Evolutionary conservation across 2,888 invertebrate species (phyloP).

Genomic region (Tetranychus truncatus): DNA sequence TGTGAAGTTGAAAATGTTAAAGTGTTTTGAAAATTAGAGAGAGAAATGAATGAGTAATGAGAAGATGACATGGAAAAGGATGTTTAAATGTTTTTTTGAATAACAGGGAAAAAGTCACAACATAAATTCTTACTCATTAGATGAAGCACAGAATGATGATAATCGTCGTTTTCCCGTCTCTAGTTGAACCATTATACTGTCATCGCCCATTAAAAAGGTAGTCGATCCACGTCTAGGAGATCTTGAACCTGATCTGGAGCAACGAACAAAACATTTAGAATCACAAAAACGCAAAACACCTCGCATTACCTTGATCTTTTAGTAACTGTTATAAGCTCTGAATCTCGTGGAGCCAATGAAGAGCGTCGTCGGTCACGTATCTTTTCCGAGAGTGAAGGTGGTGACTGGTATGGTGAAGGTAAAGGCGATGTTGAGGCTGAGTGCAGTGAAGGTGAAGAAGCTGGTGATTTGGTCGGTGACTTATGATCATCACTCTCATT

Average conservation of each 20-base stretch:
- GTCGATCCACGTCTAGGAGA: constrained; percentile 11
- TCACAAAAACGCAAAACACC: background rate
- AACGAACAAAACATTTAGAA: background rate
- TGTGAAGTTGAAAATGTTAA: no score
- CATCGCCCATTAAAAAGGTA: constrained; percentile 6
- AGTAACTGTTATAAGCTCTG: background rate
- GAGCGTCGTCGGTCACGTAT: background rate
- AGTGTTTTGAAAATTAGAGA: no score
- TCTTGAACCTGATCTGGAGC: constrained; percentile 7
- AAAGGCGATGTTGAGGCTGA: constrained; percentile 3
- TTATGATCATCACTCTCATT: no score
- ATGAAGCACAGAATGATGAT: constrained; percentile 12
- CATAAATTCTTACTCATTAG: constrained; percentile 10
- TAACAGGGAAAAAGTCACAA: no score
- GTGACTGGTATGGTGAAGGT: constrained; percentile 6
- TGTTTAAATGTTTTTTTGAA: no score
- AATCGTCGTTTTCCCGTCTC: constrained; percentile 9
- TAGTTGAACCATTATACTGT: constrained; percentile 12
- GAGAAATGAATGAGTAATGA: no score
- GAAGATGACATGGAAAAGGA: no score
- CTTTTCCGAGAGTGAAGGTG: background rate
- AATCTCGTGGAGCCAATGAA: constrained; percentile 4
- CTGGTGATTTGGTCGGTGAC: background rate
- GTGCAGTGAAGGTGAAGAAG: background rate
- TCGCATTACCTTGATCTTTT: constrained; percentile 1